These are phyloP conservation scores for Perithous albicinctus DNA, from an alignment of 2,888 invertebrate species.

Conservation along the genomic window DNA sequence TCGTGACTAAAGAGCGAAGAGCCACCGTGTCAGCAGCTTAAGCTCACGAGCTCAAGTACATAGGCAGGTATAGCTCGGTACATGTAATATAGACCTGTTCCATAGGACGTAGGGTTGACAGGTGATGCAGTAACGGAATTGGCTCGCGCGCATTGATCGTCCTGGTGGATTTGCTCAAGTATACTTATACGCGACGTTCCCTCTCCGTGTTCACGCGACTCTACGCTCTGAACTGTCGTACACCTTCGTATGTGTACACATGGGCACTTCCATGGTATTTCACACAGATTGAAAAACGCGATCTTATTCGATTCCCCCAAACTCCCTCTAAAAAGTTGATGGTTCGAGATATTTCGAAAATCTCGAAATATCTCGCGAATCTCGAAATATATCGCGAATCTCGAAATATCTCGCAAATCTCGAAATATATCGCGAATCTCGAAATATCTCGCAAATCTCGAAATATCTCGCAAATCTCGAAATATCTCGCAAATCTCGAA, in stretches of 20 bases:
- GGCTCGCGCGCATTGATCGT: slow-evolving; percentile 67
- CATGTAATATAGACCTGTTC: slow-evolving; percentile 77
- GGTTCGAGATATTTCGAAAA: no score
- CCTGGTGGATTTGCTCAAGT: slow-evolving; percentile 37
- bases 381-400: no score
- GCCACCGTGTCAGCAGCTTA: slow-evolving; percentile 40
- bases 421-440: no score
- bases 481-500: no score
- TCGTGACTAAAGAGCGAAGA: slow-evolving; percentile 15
- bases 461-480: no score
- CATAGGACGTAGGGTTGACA: slow-evolving; percentile 78
- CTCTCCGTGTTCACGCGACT: slow-evolving; percentile 10
- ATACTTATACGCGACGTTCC: slow-evolving; percentile 25
- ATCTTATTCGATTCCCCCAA: no score
- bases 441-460: no score
- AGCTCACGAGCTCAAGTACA: slow-evolving; percentile 14
- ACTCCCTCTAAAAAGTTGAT: no score
- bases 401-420: no score
- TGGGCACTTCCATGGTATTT: no score
- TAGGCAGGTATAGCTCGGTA: slow-evolving; percentile 34
- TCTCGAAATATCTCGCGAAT: no score
- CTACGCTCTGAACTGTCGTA: neutral
- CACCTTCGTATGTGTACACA: neutral
- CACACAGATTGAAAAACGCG: no score
- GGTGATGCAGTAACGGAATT: slow-evolving; percentile 80